Evolutionary conservation across 2,888 invertebrate species (phyloP).

Genomic region (Julus scandinavius): DNA sequence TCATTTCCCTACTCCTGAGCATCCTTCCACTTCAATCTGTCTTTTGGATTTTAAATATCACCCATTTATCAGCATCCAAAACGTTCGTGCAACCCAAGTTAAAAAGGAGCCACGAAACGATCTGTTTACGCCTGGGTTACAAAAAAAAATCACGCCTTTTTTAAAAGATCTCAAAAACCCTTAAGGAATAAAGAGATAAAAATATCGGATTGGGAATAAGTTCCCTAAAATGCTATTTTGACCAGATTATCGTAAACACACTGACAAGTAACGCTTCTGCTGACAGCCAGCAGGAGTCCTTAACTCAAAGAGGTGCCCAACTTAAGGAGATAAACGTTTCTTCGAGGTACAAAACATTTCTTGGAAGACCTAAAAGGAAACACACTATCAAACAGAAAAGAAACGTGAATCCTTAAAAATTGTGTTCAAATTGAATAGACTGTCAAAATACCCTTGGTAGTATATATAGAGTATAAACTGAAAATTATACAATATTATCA

Average conservation of each 20-base stretch:
- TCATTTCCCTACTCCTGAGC: neutral
- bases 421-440: too few species aligned
- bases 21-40: constrained; percentile 27
- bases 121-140: neutral
- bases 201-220: constrained; percentile 30
- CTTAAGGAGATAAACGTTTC: neutral
- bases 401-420: too few species aligned
- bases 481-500: too few species aligned
- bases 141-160: neutral
- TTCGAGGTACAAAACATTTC: neutral
- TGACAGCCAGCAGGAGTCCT: neutral
- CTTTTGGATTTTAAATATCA: constrained; percentile 36
- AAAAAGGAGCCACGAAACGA: neutral
- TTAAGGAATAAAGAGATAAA: constrained; percentile 28
- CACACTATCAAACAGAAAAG: too few species aligned
- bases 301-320: neutral
- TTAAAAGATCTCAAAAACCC: neutral
- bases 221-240: neutral
- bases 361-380: too few species aligned
- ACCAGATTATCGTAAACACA: constrained; percentile 22
- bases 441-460: too few species aligned
- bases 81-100: neutral
- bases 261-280: neutral
- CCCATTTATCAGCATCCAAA: constrained; percentile 30
- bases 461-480: too few species aligned